Conservation (phyloP, 2,113 vertebrate species). For the Albula goreensis region DNA sequence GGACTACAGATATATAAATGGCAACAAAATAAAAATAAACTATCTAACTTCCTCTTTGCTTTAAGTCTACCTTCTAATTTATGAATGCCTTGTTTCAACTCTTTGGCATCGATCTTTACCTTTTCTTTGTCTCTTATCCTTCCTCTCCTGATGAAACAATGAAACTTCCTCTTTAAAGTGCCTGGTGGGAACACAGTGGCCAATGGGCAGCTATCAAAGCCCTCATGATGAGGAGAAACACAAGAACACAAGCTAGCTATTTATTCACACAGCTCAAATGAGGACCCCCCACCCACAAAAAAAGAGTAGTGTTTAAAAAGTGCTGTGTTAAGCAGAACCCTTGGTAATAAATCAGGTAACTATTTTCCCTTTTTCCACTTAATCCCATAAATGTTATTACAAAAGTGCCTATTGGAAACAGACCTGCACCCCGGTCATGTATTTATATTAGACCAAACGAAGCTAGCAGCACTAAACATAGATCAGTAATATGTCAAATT, state of each 20-base stretch:
- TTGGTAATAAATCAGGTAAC: conserved; percentile 78
- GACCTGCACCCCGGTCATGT: conserved; percentile 54
- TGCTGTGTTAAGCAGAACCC: conserved; percentile 72
- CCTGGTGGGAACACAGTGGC: conserved; percentile 67
- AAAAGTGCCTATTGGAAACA: conserved; percentile 70
- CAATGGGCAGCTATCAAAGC: conserved; percentile 63
- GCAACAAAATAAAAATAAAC: not conserved
- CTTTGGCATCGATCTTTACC: not conserved
- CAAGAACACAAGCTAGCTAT: conserved; percentile 72
- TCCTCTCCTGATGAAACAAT: conserved; percentile 70
- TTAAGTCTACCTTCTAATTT: not conserved
- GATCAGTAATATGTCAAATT: conserved; percentile 61
- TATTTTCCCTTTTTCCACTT: conserved; percentile 73
- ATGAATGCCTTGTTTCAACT: not conserved
- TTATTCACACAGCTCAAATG: conserved; percentile 71
- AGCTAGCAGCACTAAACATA: conserved; percentile 53
- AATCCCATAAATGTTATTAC: conserved; percentile 80
- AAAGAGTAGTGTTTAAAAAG: conserved; percentile 62
- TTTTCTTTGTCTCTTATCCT: not conserved
- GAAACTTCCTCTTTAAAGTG: conserved; percentile 81
- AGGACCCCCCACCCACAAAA: conserved; percentile 45
- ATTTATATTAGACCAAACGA: conserved; percentile 57
- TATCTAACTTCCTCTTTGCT: not conserved
- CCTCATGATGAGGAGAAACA: conserved; percentile 68
- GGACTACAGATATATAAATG: too few relatives aligned